Base-by-base conservation (phyloP, 2,888 invertebrate genomes). In the Adineta ricciae region DNA sequence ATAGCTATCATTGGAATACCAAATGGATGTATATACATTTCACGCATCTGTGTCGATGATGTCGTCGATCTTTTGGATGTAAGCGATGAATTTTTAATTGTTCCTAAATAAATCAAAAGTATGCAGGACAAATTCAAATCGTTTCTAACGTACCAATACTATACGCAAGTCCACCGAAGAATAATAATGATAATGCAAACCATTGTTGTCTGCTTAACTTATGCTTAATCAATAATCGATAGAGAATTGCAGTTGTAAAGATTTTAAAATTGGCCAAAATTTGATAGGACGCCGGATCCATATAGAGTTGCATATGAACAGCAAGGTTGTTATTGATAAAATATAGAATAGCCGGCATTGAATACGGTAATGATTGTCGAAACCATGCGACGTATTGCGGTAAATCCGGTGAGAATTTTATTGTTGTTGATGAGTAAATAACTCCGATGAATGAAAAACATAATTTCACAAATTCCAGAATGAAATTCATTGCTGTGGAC, bases 231-330 rank as follows among this genome's bases (percentile, higher is more conserved):
- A 90, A 88, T 9, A 89, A 32, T 86, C 89, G 88, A 86, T 90
- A 90, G 9, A 90, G 87, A n/a, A 90, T 84, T 64, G 90, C 90
- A 78, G 90, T 90, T 9, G 89, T 88, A 2, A 88, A 88, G 83
- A 90, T 90, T 87, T 90, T 90, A 86, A 90, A 84, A 86, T 90
- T 90, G 49, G 89, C 87, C 46, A 90, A 87, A 21, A 90, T 88
- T 89, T 90, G 90, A 86, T 90, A 90, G 21, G 90, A 89, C 2
- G 90, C 89, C 11, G 90, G 90, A 86, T 90, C 90, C 90, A 90
- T 90, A 46, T 90, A 88, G 21, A 88, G 86, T 85, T 90, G 90
- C 88, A 90, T 89, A 84, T 88, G 88, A 5, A 91, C 88, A 27
- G 88, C 88, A 11, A 90, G 86, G 86, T 91, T 91, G 87, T 90